Evolutionary conservation across 2,888 invertebrate genomes (phyloP), one percentile per base, ranked within the genome.

Genomic region (Priocnemis perturbator): DNA sequence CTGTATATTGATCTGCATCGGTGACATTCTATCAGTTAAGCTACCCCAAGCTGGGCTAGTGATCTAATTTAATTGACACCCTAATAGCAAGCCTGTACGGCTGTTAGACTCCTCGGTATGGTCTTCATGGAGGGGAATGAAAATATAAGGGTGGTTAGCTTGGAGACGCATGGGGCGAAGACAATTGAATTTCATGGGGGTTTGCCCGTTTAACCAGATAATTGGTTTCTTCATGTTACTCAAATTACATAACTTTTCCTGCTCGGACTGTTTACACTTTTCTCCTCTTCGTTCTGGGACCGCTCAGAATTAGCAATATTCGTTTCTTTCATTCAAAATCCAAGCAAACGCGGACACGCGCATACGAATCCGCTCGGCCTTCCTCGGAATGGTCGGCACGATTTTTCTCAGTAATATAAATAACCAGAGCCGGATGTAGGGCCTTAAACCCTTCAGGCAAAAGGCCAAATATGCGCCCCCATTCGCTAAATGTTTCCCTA

Each of bases 131-230:
- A 77, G 81, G 71, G 79, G 81, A 82, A 81, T 81, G 85, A 84
- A 86, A 85, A 83, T 85, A 85, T 86, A 87, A 86, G 87, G 86
- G 87, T 82, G 85, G 85, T 87, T 86, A 78, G 81, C 79, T 77
- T 72, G 73, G 74, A 76, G 77, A 83, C 77, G 86, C 85, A 86
- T 87, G 85, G 86, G 87, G 86, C 81, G 86, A 86, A 85, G 87
- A 87, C 88, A 88, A 88, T 88, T 88, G 88, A 89, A 89, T 89
- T 89, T 88, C 87, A 88, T 85, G 85, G 87, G 86, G 87, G 87
- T 85, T 88, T 87, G 84, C 81, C 79, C 85, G 85, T 84, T 88
- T 88, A 88, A 87, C 87, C 86, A 82, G 86, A 81, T 89, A 88
- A 88, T 88, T 87, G 87, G 84, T 88, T 88, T 86, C 83, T 85